phyloP scores from a whole-genome alignment of 1,140 invertebrate genomes.

The Drosophila rhopaloa region DNA sequence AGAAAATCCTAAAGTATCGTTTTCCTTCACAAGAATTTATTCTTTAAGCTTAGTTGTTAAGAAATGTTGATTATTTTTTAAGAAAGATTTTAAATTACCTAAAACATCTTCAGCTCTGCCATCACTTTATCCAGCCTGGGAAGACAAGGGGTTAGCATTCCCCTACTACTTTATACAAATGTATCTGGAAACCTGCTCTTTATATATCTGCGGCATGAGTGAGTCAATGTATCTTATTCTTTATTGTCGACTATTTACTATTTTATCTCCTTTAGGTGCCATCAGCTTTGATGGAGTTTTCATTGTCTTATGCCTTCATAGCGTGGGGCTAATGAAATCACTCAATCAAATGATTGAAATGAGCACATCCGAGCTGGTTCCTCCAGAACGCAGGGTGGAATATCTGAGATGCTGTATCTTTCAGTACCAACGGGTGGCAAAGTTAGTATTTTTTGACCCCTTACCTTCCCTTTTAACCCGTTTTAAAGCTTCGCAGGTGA shows the following conservation, averaged over 20 bases:
- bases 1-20: too few relatives aligned
- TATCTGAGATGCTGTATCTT: constrained; percentile 72
- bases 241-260: not conserved
- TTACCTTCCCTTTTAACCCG: not conserved
- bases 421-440: constrained; percentile 64
- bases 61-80: too few relatives aligned
- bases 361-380: constrained; percentile 61
- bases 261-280: constrained; percentile 37
- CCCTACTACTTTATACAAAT: constrained; percentile 72
- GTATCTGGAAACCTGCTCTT: constrained; percentile 45
- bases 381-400: constrained; percentile 52
- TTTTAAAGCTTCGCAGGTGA: constrained; percentile 48
- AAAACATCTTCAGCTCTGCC: constrained; percentile 53
- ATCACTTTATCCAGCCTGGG: constrained; percentile 64
- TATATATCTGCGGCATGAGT: constrained; percentile 75
- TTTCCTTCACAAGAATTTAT: too few relatives aligned
- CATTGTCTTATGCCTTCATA: constrained; percentile 70
- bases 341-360: constrained; percentile 60
- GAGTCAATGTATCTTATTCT: not conserved
- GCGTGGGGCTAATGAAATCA: constrained; percentile 61
- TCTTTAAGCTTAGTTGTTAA: too few relatives aligned
- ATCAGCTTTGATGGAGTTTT: constrained; percentile 76
- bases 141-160: constrained; percentile 63
- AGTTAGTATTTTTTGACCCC: not conserved
- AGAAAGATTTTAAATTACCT: too few relatives aligned